Evolutionary conservation across 2,888 invertebrate species (phyloP).

Genomic region (Drosophila formosana): DNA sequence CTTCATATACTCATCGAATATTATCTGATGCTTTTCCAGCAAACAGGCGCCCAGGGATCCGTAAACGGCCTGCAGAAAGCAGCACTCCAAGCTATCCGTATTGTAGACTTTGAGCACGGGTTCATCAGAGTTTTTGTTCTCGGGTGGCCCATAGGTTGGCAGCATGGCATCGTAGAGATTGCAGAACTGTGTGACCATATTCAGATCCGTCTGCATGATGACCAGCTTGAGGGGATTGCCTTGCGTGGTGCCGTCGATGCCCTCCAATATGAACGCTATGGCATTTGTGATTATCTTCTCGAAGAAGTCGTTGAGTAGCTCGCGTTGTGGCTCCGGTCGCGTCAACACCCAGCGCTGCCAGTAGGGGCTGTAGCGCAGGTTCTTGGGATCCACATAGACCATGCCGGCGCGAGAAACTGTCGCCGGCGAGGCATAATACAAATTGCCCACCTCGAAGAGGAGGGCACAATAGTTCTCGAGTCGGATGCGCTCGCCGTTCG

Average conservation of each 20-base stretch:
- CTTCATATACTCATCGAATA: constrained; percentile 93
- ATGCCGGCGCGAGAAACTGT: constrained; percentile 97
- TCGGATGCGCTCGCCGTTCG: constrained; percentile 95
- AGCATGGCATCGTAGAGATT: constrained; percentile 91
- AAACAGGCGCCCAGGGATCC: constrained; percentile 94
- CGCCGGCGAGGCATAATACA: constrained; percentile 96
- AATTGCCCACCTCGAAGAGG: constrained; percentile 95
- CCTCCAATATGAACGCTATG: constrained; percentile 91
- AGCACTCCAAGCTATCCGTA: constrained; percentile 88
- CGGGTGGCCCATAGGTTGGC: constrained; percentile 84
- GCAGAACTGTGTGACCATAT: constrained; percentile 94
- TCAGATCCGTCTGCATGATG: constrained; percentile 93
- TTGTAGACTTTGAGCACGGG: constrained; percentile 86
- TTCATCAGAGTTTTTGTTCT: constrained; percentile 80
- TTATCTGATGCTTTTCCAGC: constrained; percentile 88
- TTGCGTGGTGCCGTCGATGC: constrained; percentile 90
- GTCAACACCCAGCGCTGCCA: constrained; percentile 93
- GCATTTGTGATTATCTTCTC: constrained; percentile 91
- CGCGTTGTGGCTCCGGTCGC: constrained; percentile 86
- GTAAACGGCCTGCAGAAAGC: constrained; percentile 90
- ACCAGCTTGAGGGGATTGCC: constrained; percentile 92
- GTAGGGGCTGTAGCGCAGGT: constrained; percentile 93
- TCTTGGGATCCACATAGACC: constrained; percentile 97
- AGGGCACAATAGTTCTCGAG: constrained; percentile 92
- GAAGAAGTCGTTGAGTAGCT: constrained; percentile 87